Evolutionary conservation across 2,113 vertebrate species (phyloP).

Genomic region (Paraplagusia blochii): DNA sequence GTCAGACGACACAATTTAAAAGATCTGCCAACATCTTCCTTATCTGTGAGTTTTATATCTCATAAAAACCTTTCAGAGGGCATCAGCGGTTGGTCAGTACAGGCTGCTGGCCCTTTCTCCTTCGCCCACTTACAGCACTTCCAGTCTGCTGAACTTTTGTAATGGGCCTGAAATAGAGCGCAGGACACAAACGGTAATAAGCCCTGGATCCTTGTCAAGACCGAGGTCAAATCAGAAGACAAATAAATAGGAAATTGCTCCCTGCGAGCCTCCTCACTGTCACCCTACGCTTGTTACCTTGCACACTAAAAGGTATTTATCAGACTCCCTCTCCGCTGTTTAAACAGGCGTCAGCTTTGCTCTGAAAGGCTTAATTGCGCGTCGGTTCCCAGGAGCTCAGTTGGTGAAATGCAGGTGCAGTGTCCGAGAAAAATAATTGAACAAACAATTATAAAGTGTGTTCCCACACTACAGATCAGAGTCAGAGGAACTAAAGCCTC

Average conservation of each 20-base stretch:
- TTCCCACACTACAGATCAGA: conserved; percentile 45
- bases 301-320: conserved; percentile 77
- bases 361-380: conserved; percentile 64
- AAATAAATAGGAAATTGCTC: conserved; percentile 76
- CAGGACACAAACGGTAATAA: conserved; percentile 64
- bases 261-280: conserved; percentile 71
- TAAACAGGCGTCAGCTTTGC: conserved; percentile 48
- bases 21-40: conserved; percentile 46
- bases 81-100: conserved; percentile 14
- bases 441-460: conserved; percentile 71
- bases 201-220: conserved; percentile 71
- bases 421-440: conserved; percentile 75
- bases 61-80: conserved; percentile 20
- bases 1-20: conserved; percentile 43
- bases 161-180: conserved; percentile 69
- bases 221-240: conserved; percentile 71
- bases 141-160: conserved; percentile 61
- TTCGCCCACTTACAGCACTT: conserved; percentile 53
- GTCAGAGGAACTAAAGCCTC: conserved; percentile 22
- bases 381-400: conserved; percentile 57
- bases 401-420: conserved; percentile 68
- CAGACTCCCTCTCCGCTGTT: conserved; percentile 50
- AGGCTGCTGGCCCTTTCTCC: conserved; percentile 5
- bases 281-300: conserved; percentile 71
- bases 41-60: conserved; percentile 36